Evolutionary conservation across 2,797 vertebrate genomes (phyloP).

Genomic region (Poeciliopsis paucimaculata): DNA sequence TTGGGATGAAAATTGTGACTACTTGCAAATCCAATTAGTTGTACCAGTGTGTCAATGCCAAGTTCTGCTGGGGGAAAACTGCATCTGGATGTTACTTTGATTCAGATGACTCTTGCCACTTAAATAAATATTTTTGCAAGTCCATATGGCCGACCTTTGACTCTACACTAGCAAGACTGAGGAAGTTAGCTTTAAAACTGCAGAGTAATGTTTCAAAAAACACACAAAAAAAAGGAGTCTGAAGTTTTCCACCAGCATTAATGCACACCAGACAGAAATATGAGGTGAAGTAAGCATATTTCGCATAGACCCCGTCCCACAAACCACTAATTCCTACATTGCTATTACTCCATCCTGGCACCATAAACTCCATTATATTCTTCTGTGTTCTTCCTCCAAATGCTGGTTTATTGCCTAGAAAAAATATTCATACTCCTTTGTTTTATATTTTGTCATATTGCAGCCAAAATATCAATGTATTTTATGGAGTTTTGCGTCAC

Average conservation of each 20-base stretch:
- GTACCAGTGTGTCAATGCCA: neutral
- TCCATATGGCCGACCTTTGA: neutral
- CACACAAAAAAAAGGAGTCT: neutral
- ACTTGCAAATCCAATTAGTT: neutral
- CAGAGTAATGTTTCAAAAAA: neutral
- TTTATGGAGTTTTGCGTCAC: neutral
- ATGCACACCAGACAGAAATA: neutral
- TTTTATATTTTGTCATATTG: neutral
- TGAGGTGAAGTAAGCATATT: neutral
- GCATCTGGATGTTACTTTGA: neutral
- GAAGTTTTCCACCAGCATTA: neutral
- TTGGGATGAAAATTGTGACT: neutral
- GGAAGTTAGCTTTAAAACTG: neutral
- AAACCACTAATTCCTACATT: neutral
- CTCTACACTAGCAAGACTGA: neutral
- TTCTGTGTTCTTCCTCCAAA: neutral
- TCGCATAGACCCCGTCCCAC: neutral
- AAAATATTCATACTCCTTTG: neutral
- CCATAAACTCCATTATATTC: neutral
- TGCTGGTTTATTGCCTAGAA: neutral
- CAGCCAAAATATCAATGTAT: neutral
- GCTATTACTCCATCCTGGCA: neutral
- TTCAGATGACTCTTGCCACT: neutral
- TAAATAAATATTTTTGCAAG: conserved; percentile 3
- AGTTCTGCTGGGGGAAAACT: neutral